Conservation (phyloP, 2,113 vertebrate species). For the Piprites chloris region DNA sequence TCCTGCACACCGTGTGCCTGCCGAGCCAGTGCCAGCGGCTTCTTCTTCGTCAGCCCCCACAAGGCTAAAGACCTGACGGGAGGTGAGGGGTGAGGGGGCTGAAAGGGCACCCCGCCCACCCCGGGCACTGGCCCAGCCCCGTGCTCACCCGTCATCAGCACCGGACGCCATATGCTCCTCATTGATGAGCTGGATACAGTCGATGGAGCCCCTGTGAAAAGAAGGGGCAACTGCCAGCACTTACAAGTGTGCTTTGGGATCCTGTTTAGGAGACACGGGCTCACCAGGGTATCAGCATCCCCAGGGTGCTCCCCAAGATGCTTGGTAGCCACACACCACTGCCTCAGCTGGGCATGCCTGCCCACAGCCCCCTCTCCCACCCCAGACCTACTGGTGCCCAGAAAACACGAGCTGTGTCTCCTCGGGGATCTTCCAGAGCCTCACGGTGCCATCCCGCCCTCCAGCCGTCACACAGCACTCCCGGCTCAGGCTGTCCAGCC, state of each 20-base stretch:
- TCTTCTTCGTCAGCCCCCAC: conserved; percentile 94
- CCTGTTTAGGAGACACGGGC: not conserved
- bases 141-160: conserved; percentile 88
- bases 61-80: conserved; percentile 82
- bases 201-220: conserved; percentile 87
- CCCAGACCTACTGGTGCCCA: conserved; percentile 86
- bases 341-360: not conserved
- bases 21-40: conserved; percentile 82
- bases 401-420: conserved; percentile 95
- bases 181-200: conserved; percentile 94
- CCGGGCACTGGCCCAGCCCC: fast-evolving
- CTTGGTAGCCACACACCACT: fast-evolving
- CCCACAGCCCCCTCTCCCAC: fast-evolving
- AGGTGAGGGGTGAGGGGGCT: not conserved
- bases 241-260: not conserved
- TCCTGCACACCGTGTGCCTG: conserved; percentile 72
- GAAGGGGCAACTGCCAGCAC: not conserved
- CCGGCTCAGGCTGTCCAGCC: conserved; percentile 89
- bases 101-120: not conserved
- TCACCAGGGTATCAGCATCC: fast-evolving
- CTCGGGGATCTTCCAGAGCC: conserved; percentile 96
- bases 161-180: conserved; percentile 96
- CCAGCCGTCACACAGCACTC: conserved; percentile 92
- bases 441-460: conserved; percentile 86
- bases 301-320: too few species aligned